Conservation (phyloP, 2,888 invertebrate genomes). For the Drosophila fulvimacula region DNA sequence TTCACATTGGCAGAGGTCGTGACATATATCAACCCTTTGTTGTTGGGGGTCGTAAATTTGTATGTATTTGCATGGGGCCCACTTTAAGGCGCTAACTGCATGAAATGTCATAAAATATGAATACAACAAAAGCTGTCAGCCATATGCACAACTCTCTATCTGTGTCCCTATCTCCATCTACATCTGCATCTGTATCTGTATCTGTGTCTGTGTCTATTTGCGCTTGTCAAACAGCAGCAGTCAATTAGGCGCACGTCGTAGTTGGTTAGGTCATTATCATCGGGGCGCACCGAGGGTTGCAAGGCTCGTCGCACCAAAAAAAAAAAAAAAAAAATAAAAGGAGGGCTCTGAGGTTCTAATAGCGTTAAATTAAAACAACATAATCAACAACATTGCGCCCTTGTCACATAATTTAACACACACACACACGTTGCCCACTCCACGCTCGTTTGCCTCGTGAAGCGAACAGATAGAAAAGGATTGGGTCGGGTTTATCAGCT, state of each 20-base stretch:
- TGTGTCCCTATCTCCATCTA: conserved; percentile 1
- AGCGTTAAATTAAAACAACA: conserved; percentile 83
- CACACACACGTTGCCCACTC: conserved; percentile 12
- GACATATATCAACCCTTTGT: conserved; percentile 1
- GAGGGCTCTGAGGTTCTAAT: conserved; percentile 72
- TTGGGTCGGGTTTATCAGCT: conserved; percentile 40
- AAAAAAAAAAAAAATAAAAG: conserved; percentile 9
- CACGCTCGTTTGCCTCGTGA: conserved; percentile 11
- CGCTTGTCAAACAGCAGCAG: conserved; percentile 78
- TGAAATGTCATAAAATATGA: conserved; percentile 56
- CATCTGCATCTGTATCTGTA: conserved; percentile 21
- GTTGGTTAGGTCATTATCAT: conserved; percentile 50
- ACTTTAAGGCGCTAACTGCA: conserved; percentile 46
- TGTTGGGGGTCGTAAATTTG: conserved; percentile 43
- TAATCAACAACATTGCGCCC: conserved; percentile 66
- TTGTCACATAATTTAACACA: conserved; percentile 75
- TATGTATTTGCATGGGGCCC: conserved; percentile 72
- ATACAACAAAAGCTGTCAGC: conserved; percentile 52
- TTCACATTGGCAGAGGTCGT: neutral
- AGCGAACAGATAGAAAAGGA: conserved; percentile 45
- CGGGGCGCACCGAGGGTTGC: conserved; percentile 38
- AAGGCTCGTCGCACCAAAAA: conserved; percentile 24
- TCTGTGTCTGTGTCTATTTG: conserved; percentile 66
- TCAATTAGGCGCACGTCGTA: conserved; percentile 73
- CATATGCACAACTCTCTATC: conserved; percentile 11